Percentiles rank a stretch among this genome's conserved stretches.
Conservation (phyloP, 2,888 invertebrate genomes). For the Mythimna impura region DNA sequence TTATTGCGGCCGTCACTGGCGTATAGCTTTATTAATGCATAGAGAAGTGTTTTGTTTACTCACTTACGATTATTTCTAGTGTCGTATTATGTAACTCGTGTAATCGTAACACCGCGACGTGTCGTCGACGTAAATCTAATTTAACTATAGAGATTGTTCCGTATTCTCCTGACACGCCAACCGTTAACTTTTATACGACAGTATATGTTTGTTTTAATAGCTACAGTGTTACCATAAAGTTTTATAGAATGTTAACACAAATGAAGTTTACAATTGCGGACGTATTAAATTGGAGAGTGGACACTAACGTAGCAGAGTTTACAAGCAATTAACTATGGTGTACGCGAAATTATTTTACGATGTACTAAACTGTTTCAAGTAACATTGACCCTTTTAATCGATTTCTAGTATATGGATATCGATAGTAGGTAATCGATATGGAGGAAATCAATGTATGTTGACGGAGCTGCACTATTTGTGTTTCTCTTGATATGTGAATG, state of each 20-base stretch:
- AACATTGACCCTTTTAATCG: conserved; percentile 42
- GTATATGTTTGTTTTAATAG: conserved; percentile 64
- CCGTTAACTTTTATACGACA: conserved; percentile 70
- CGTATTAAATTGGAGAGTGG: conserved; percentile 61
- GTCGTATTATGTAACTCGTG: conserved; percentile 73
- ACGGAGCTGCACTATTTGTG: conserved; percentile 65
- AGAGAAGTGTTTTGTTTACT: conserved; percentile 78
- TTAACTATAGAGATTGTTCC: conserved; percentile 70
- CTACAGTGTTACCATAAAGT: conserved; percentile 63
- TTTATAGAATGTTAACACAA: conserved; percentile 68
- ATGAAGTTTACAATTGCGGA: conserved; percentile 66
- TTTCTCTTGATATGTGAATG: conserved; percentile 47
- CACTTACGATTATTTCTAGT: conserved; percentile 69
- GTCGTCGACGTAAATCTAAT: conserved; percentile 75
- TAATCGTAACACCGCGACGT: conserved; percentile 69
- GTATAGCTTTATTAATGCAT: conserved; percentile 82
- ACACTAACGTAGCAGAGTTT: conserved; percentile 63
- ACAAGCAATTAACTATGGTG: conserved; percentile 66
- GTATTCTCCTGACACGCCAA: conserved; percentile 68
- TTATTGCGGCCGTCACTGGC: conserved; percentile 74
- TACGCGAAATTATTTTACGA: conserved; percentile 65
- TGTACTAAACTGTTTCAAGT: conserved; percentile 59
- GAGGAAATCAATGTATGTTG: conserved; percentile 63
- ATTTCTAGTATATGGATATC: conserved; percentile 43
- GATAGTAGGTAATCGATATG: conserved; percentile 30